Evolutionary conservation across 2,113 vertebrate species (phyloP).

Genomic region (Cinclus mexicanus): DNA sequence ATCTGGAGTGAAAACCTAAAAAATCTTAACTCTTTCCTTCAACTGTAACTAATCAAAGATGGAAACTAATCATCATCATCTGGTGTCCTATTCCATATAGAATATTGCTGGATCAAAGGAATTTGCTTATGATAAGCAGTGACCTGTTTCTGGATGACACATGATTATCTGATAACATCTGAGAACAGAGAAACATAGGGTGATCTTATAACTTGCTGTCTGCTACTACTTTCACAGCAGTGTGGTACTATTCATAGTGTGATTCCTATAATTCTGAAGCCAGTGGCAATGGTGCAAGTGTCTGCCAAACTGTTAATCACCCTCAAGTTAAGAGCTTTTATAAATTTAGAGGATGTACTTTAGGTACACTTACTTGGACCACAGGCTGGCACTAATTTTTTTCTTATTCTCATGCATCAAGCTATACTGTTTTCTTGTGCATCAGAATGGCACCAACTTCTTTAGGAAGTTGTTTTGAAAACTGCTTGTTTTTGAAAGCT

Average conservation of each 20-base stretch:
- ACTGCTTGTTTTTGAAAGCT: not conserved
- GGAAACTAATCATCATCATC: not conserved
- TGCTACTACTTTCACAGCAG: not conserved
- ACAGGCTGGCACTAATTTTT: not conserved
- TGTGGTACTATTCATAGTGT: not conserved
- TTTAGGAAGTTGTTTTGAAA: not conserved
- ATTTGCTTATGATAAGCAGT: not conserved
- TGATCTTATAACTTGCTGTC: not conserved
- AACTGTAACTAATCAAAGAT: not conserved
- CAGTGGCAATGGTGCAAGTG: not conserved
- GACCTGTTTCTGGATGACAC: not conserved
- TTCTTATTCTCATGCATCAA: not conserved
- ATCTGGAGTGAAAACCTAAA: not conserved
- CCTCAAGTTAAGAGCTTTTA: not conserved
- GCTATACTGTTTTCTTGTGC: not conserved
- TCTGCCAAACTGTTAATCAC: not conserved
- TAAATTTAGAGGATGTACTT: not conserved
- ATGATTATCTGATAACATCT: not conserved
- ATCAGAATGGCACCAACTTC: not conserved
- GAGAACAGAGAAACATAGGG: not conserved
- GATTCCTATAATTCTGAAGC: not conserved
- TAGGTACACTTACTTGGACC: not conserved
- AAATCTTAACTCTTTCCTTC: not conserved
- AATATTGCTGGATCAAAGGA: not conserved
- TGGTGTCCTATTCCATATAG: not conserved